Evolutionary conservation across 2,888 invertebrate species (phyloP), one percentile per base, ranked within the genome.

Genomic region (Caenorhabditis sulstoni): DNA sequence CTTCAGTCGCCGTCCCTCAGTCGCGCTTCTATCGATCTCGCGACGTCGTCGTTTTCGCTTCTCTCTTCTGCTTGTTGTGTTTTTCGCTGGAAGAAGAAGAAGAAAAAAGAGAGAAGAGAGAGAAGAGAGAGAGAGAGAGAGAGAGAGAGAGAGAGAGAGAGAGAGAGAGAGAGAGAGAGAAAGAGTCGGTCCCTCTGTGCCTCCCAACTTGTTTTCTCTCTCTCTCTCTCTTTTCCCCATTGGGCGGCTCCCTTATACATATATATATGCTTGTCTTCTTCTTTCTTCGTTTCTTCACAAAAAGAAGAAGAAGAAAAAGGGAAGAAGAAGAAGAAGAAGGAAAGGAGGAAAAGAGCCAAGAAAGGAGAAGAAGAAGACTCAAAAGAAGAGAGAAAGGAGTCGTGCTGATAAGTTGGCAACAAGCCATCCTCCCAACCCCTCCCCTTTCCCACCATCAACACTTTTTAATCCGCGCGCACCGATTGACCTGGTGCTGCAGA

Each of bases 331-430:
- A 52, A 52, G 52, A 23, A 23, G 23, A 23, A 29, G 22, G 52
- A 22, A 52, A n/a, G n/a, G n/a, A n/a, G n/a, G 23, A 50, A 23
- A 29, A 29, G 52, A 52, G 14, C 7, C 18, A 47, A 7, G 47
- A 8, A 29, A 29, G n/a, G 23, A 22, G 52, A 29, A 50, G 52
- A 52, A n/a, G 52, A n/a, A 14, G 29, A n/a, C n/a, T n/a, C n/a
- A n/a, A n/a, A n/a, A n/a, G 52, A 12, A 8, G 23, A 52, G 52
- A 52, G 29, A 16, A n/a, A 53, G 55, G 52, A 29, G 29, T 52
- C 52, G 52, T 52, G n/a, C n/a, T n/a, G 52, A 52, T 52, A 52
- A 52, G 68, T 68, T 68, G 59, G 68, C 68, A 68, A 59, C 68
- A 44, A 68, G 68, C 68, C 68, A 68, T 41, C 50, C 22, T 18